Evolutionary conservation across 2,113 vertebrate genomes (phyloP), one percentile per base, ranked within the genome.

Genomic region (Sigmodon hispidus): DNA sequence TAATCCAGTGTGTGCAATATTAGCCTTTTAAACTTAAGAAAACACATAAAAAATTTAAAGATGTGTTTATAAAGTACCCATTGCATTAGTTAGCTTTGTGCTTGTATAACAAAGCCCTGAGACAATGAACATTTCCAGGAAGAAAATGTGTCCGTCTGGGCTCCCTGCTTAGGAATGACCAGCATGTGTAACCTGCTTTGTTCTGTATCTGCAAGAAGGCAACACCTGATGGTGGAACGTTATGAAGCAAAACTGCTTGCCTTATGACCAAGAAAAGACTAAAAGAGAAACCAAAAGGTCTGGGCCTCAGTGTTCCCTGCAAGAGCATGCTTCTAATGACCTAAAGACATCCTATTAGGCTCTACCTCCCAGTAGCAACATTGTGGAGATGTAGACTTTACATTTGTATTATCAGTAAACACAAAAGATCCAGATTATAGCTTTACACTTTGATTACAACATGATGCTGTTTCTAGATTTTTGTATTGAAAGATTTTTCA

Each of bases 401-500:
- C 29, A 57, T 3, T 3, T 5, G 1, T 36, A 45, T n/a, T 45
- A 36, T 12, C 31, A 21, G 22, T 11, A 50, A 70, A 70, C 7
- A 55, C 4, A 7, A 40, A 50, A 21, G 22, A 80, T 31, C 36
- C 34, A 55, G 17, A 43, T n/a, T 69, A 80, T 55, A 77, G 22
- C 12, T 59, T 52, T 15, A n/a, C 40, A 87, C 65, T 93, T 70
- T 76, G 72, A 93, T 88, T 63, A 67, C 61, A 91, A 93, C 11
- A 19, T 21, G 21, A 0, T 31, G 55, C 2, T n/a, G 70, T 75
- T 75, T 91, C 31, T 93, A 87, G 55, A 87, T 43, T 87, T 76
- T 50, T 61, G n/a, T 8, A 3, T 13, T 34, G 73, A 94, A 95
- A 95, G 40, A 34, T 55, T 73, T 77, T 95, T 95, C 73, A 88